Conservation (phyloP, 2,113 vertebrate species). For the Syngnathus floridae region DNA sequence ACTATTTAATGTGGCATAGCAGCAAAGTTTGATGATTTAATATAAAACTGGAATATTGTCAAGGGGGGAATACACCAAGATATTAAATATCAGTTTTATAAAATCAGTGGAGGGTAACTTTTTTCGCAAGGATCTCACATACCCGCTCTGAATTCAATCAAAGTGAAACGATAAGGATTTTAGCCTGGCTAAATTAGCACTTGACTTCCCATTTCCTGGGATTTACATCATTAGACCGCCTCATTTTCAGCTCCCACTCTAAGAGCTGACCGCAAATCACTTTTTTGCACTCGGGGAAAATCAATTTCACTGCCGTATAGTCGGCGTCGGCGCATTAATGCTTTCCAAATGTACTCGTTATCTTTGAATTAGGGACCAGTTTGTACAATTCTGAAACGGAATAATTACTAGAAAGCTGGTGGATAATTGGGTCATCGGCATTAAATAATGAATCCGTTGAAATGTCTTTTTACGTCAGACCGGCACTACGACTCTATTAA, state of each 20-base stretch:
- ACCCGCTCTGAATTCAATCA: neutral
- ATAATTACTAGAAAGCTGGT: neutral
- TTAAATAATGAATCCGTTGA: neutral
- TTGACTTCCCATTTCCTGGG: conserved; percentile 13
- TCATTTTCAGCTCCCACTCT: conserved; percentile 4
- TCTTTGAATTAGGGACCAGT: neutral
- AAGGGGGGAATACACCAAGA: neutral
- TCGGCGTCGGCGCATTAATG: neutral
- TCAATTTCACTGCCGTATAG: conserved; percentile 9
- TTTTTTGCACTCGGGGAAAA: conserved; percentile 2
- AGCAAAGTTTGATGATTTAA: neutral
- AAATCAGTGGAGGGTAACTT: neutral
- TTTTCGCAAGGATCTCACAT: neutral
- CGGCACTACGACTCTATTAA: too few relatives aligned
- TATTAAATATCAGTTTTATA: neutral
- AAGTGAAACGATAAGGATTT: neutral
- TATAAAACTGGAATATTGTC: neutral
- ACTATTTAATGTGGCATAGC: neutral
- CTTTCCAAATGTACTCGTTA: neutral
- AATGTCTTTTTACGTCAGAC: too few relatives aligned
- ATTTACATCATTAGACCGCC: conserved; percentile 14
- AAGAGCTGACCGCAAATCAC: conserved; percentile 1
- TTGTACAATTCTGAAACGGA: neutral
- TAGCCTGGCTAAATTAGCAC: conserved; percentile 3
- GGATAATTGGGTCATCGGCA: neutral